These are phyloP conservation scores for Streblospio benedicti DNA, from an alignment of 1,140 invertebrate genomes.

Conservation along the genomic window DNA sequence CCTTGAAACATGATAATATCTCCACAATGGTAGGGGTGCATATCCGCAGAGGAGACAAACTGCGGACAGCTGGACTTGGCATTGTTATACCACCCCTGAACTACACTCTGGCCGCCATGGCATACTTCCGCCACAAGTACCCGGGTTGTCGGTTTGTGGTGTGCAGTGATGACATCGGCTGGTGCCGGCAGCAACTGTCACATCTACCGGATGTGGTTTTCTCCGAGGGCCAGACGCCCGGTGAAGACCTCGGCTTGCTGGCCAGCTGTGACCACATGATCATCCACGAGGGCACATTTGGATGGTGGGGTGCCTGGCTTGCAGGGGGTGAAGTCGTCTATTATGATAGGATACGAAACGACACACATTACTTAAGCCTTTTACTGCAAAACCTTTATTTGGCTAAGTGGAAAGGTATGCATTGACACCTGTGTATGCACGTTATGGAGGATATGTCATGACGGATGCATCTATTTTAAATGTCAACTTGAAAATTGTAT, in stretches of 20 bases:
- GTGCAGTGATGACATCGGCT: slow-evolving; percentile 12
- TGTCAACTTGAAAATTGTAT: no score
- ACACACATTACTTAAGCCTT: no score
- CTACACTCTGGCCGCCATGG: slow-evolving; percentile 6
- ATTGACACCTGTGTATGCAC: no score
- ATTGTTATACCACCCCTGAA: background rate
- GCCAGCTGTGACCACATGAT: slow-evolving; percentile 59
- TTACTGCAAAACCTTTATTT: no score
- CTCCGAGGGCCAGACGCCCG: background rate
- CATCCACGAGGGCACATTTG: slow-evolving; percentile 61
- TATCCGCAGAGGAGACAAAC: slow-evolving; percentile 12
- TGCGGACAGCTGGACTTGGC: background rate
- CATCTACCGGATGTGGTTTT: slow-evolving; percentile 2
- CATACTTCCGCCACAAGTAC: slow-evolving; percentile 4
- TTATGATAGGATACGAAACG: no score
- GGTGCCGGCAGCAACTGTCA: slow-evolving; percentile 4
- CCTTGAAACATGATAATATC: background rate
- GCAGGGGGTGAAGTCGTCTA: slow-evolving; percentile 18
- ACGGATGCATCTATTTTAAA: no score
- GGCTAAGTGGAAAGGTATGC: no score
- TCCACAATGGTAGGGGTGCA: slow-evolving; percentile 15
- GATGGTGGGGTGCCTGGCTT: slow-evolving; percentile 57
- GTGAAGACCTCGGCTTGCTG: slow-evolving; percentile 54
- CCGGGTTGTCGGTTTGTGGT: slow-evolving; percentile 10
- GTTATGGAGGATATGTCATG: no score